Conservation (phyloP, 2,113 vertebrate species). For the Seriola aureovittata region DNA sequence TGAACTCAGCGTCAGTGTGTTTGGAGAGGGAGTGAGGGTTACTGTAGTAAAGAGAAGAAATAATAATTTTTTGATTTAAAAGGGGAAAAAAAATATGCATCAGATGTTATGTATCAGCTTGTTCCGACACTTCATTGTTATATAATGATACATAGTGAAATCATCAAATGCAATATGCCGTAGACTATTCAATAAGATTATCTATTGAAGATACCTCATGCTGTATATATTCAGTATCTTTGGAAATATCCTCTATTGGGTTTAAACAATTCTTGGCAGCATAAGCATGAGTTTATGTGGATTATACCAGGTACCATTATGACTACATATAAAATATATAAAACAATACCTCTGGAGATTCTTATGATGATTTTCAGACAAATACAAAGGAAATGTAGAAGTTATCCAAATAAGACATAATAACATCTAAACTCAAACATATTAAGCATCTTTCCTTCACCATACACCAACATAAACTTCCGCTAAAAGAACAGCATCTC, state of each 20-base stretch:
- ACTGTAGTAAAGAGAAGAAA: conserved; percentile 38
- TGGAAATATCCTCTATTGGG: not conserved
- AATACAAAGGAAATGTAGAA: not conserved
- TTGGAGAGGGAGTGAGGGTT: not conserved
- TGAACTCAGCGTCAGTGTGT: conserved; percentile 1
- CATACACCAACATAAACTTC: not conserved
- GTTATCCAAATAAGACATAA: not conserved
- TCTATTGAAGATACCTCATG: not conserved
- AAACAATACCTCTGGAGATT: not conserved
- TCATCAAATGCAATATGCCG: no score
- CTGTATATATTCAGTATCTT: not conserved
- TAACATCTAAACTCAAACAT: not conserved
- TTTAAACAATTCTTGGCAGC: not conserved
- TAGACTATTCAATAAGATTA: not conserved
- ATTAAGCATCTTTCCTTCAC: no score
- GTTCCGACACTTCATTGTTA: not conserved
- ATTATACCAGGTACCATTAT: no score
- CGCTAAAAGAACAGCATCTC: not conserved
- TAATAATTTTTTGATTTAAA: not conserved
- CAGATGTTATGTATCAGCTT: conserved; percentile 10
- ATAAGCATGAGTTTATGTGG: no score
- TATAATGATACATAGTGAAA: not conserved
- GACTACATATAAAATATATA: no score
- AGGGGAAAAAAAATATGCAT: not conserved
- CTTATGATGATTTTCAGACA: not conserved